A percentile compares a stretch with the other conserved stretches of the same genome.
These are phyloP conservation scores for Xiphorhynchus erythropygius DNA, from an alignment of 2,797 vertebrate genomes.

Conservation along the genomic window DNA sequence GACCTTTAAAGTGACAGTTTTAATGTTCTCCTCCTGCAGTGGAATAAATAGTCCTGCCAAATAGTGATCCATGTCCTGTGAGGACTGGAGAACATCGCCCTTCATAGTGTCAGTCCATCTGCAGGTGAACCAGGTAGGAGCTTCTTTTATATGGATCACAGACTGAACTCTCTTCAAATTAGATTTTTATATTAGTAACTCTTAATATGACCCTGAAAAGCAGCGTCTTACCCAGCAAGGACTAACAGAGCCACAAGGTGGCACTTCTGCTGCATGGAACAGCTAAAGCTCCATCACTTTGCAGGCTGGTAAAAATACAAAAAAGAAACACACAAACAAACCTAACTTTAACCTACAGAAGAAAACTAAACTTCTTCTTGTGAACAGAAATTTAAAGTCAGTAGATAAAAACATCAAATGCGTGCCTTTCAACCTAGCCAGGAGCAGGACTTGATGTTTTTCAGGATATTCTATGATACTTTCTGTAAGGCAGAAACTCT, in stretches of 20 bases:
- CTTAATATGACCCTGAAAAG: background rate
- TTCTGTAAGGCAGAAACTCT: background rate
- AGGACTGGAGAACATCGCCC: background rate
- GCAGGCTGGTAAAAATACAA: conserved; percentile 49
- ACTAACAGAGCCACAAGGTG: conserved; percentile 21
- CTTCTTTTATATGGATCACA: background rate
- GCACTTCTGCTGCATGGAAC: conserved; percentile 3
- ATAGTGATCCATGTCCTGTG: background rate
- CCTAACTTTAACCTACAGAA: background rate
- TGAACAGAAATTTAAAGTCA: background rate
- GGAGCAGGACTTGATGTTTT: background rate
- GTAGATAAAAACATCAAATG: background rate
- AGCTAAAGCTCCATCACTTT: background rate
- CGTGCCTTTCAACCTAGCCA: background rate
- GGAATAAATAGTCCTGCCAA: background rate
- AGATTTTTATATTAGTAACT: background rate
- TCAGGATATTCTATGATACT: background rate
- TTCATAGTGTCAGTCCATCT: background rate
- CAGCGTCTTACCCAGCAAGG: background rate
- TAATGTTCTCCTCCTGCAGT: background rate
- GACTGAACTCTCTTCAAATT: background rate
- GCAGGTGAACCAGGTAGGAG: background rate
- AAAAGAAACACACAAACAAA: background rate
- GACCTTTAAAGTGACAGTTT: background rate
- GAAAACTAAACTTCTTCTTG: background rate